A percentile compares a stretch with the other conserved stretches of the same genome.
These are phyloP conservation scores for Microcebus jonahi DNA, from an alignment of 2,113 vertebrate species.

Conservation along the genomic window DNA sequence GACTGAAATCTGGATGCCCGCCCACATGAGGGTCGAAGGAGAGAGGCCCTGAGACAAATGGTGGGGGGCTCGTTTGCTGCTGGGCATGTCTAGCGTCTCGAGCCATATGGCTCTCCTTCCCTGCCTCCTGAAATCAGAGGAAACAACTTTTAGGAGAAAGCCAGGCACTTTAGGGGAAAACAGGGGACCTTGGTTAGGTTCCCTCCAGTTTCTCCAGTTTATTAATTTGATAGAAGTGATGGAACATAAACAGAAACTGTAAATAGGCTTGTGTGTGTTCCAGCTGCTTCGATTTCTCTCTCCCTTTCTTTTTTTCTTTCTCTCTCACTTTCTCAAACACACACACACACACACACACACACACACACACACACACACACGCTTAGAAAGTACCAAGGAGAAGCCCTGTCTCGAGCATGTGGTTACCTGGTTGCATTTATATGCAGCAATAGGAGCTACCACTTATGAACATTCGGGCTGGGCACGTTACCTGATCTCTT, in stretches of 20 bases:
- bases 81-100: constrained; percentile 59
- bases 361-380: background rate
- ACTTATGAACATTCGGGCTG: background rate
- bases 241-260: background rate
- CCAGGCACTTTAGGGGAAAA: background rate
- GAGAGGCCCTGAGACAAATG: constrained; percentile 76
- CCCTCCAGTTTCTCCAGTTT: constrained; percentile 17
- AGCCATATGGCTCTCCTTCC: constrained; percentile 75
- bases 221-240: constrained; percentile 42
- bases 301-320: no score
- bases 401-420: background rate
- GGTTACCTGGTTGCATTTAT: background rate
- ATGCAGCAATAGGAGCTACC: background rate
- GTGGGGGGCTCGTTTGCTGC: constrained; percentile 67
- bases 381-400: background rate
- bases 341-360: background rate
- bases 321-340: background rate
- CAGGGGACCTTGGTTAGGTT: constrained; percentile 6
- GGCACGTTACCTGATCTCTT: background rate
- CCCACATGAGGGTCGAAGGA: constrained; percentile 64
- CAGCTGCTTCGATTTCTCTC: background rate
- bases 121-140: constrained; percentile 56
- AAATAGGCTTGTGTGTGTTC: background rate
- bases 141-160: constrained; percentile 49
- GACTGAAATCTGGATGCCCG: constrained; percentile 72